Evolutionary conservation across 1,140 invertebrate species (phyloP), one percentile per base, ranked within the genome.

Genomic region (Trachymyrmex septentrionalis): DNA sequence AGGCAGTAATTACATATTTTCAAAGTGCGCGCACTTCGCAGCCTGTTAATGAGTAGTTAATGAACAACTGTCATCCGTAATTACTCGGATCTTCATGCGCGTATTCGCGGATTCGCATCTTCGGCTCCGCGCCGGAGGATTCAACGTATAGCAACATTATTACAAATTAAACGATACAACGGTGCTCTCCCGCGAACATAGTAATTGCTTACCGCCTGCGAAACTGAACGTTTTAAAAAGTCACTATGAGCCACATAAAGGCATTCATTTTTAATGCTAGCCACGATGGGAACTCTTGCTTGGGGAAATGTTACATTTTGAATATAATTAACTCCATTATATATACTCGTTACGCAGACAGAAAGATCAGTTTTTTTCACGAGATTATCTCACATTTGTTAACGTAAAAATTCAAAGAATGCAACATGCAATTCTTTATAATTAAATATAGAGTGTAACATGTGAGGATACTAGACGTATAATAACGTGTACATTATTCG

Each of bases 21-120:
- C 72, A 66, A 64, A 78, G 82, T 30, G 7, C 69, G 44, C 30
- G 21, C 64, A 78, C 59, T 55, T 82, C 34, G 69, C 59, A 72
- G 59, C 75, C 55, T 63, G 61, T 73, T 89, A 89, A 89, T 88
- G 85, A 77, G 72, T 73, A 88, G 82, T 67, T 86, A 63, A 89
- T 75, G 88, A 88, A 88, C 88, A 86, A 86, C 88, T 80, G 87
- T 88, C 82, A 57, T 85, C 14, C n/a, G 53, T 88, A 88, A 89
- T 88, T 88, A 77, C 71, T 76, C 82, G 69, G 14, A 81, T 63
- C 66, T 89, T 88, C 87, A 64, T 77, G 81, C 59, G 77, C 50
- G 57, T 50, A 66, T 14, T 19, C 73, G 73, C 12, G 34, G 63
- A 88, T 71, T 69, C 67, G 59, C 64, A 59, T 61, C 50, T 85